Evolutionary conservation across 2,113 vertebrate genomes (phyloP), one percentile per base, ranked within the genome.

Genomic region (Toxostoma redivivum): DNA sequence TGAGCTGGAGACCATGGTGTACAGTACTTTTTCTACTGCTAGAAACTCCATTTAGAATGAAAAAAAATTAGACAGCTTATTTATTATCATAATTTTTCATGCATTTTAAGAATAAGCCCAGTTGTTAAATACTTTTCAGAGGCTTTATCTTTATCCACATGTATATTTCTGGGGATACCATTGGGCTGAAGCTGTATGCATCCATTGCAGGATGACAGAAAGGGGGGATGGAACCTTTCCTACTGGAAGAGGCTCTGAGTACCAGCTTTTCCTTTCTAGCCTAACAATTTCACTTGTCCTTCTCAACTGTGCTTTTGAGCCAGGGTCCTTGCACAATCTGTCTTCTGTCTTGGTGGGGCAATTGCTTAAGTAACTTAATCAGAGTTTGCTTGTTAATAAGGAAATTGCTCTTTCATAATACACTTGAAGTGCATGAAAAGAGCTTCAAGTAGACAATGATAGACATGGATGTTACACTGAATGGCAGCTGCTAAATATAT

Each of bases 401-500:
- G 48, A 96, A 94, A 94, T 92, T 90, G 51, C 64, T 95, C 71
- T 93, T 92, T 91, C 64, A 40, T 81, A 93, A 90, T 73, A 48
- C 28, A 35, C 30, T 90, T 85, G 71, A 83, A 90, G 51, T 35
- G 58, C 50, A 53, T 47, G 81, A 85, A 90, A 90, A 94, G 73
- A 91, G 27, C 61, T 92, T 72, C 4, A 6, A 85, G 89, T 82
- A 93, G 90, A 95, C 77, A 86, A 76, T 92, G 84, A 92, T 54
- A 91, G 94, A 87, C 78, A 47, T 42, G 42, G 84, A 87, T 78
- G 79, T 91, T 95, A 69, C 33, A 60, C 64, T 92, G 84, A 95
- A 86, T 86, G 88, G 94, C 93, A 95, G 94, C 66, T 95, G 91
- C 89, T 94, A 95, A 96, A 95, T 92, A 83, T 95, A 95, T 19